Conservation (phyloP, 2,113 vertebrate species). For the Istiophorus platypterus region DNA sequence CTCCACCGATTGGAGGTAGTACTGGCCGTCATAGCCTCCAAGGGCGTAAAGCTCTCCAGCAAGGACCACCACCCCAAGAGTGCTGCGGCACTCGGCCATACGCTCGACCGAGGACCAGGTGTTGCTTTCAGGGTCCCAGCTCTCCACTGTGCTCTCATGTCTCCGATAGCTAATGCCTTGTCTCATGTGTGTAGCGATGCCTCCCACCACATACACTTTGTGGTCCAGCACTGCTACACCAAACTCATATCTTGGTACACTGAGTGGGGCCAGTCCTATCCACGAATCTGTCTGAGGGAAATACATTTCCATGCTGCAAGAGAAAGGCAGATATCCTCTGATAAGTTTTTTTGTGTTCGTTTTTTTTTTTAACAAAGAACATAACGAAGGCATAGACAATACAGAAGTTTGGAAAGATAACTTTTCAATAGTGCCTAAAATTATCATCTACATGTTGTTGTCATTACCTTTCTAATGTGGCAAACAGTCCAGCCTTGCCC, state of each 20-base stretch:
- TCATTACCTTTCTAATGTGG: constrained; percentile 94
- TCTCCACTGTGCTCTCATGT: constrained; percentile 95
- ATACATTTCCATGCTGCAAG: constrained; percentile 95
- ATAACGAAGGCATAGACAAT: background rate
- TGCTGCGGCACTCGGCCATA: constrained; percentile 96
- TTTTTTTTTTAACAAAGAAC: background rate
- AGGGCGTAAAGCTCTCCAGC: constrained; percentile 95
- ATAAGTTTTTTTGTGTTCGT: background rate
- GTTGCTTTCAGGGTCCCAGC: constrained; percentile 98
- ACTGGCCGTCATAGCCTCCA: constrained; percentile 96
- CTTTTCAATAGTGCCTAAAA: background rate
- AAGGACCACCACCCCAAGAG: constrained; percentile 92
- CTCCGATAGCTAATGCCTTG: constrained; percentile 93
- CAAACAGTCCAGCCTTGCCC: constrained; percentile 97
- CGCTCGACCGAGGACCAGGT: constrained; percentile 92
- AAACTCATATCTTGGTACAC: constrained; percentile 95
- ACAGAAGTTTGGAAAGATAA: background rate
- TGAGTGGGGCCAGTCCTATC: constrained; percentile 96
- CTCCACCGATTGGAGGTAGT: constrained; percentile 96
- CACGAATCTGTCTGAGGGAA: constrained; percentile 98
- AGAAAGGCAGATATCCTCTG: constrained; percentile 35
- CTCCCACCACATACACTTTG: constrained; percentile 95
- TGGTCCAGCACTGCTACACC: constrained; percentile 95
- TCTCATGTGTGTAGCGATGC: constrained; percentile 94
- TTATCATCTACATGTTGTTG: accelerated